Evolutionary conservation across 2,888 invertebrate species (phyloP), one percentile per base, ranked within the genome.

Genomic region (Aporophyla nigra): DNA sequence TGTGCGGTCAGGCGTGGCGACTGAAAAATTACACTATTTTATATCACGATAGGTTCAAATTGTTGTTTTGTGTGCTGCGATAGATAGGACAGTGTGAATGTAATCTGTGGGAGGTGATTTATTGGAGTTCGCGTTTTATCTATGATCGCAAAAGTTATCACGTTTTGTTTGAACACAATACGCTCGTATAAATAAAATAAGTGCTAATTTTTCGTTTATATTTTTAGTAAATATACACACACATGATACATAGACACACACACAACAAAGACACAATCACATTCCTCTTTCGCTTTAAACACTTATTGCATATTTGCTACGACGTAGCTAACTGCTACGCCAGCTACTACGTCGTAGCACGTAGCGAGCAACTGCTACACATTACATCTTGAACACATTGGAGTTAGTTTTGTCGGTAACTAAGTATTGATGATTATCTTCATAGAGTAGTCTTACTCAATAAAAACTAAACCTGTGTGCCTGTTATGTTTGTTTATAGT

Each of bases 21-120:
- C 67, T 65, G 59, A 68, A 78, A 84, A 73, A 78, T 69, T 53
- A 43, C 58, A 68, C 72, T 53, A 65, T 65, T 83, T 83, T 72
- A 71, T 76, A 70, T 71, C 14, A 58, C 33, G 24, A n/a, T 53
- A 66, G 46, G 24, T 71, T 53, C 54, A 70, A 73, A 81, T 73
- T 59, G 70, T 76, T 73, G 62, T 68, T 73, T 54, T 49, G 40
- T 78, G 56, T 58, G 51, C 43, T 40, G 59, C 80, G 51, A 71
- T 74, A 84, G 67, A 74, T 74, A 66, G 68, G 3, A 24, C 46
- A 53, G 74, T 65, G 74, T 56, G 65, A 78, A 83, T 66, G 72
- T 81, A 53, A 80, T 77, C 71, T 72, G 72, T 68, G 54, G n/a
- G 24, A 4, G 12, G n/a, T 67, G 58, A 78, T 83, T 71, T 71